These are phyloP conservation scores for Bradypus variegatus DNA, from an alignment of 2,797 vertebrate genomes.

Conservation along the genomic window DNA sequence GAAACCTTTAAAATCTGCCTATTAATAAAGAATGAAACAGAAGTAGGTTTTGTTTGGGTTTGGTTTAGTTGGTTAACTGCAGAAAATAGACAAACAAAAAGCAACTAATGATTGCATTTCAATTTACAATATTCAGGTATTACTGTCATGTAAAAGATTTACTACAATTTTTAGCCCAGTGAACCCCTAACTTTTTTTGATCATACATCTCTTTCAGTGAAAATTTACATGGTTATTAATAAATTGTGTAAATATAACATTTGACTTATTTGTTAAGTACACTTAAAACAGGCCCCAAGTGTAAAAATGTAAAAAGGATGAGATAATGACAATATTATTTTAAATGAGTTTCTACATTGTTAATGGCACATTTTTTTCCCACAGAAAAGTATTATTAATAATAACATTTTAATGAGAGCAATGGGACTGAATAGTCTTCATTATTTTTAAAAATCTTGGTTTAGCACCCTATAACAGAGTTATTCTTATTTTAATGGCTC, in stretches of 20 bases:
- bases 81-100: neutral
- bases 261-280: neutral
- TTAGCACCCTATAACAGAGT: neutral
- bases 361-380: neutral
- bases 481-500: neutral
- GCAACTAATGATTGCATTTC: neutral
- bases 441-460: neutral
- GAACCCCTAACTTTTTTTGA: neutral
- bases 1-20: neutral
- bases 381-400: neutral
- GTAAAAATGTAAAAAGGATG: neutral
- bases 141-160: neutral
- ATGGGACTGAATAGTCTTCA: neutral
- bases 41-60: neutral
- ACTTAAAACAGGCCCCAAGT: neutral
- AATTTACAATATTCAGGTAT: neutral
- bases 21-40: neutral
- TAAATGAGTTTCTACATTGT: neutral
- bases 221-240: neutral
- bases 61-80: neutral
- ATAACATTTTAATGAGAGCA: neutral
- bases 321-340: neutral
- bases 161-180: neutral
- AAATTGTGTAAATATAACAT: neutral
- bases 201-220: neutral